Conservation (phyloP, 2,888 invertebrate species). For the Anoncus sp. region DNA sequence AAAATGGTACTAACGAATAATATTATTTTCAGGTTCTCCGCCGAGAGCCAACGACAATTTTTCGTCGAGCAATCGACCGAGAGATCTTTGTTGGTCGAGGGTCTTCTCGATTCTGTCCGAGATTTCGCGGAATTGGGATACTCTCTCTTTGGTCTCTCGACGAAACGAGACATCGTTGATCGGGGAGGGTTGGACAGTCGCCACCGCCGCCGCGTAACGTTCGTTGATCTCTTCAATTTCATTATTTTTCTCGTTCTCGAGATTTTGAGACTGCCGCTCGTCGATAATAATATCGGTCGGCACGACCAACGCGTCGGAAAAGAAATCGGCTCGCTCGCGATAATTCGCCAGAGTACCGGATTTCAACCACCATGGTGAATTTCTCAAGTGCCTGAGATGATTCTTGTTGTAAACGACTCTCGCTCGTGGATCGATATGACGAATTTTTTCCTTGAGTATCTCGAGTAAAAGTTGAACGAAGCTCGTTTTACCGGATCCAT, state of each 20-base stretch:
- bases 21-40: slow-evolving; percentile 48
- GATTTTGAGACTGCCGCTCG: background rate
- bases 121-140: slow-evolving; percentile 36
- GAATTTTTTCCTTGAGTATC: slow-evolving; percentile 75
- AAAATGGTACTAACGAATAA: background rate
- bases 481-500: slow-evolving; percentile 62
- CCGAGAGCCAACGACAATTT: slow-evolving; percentile 83
- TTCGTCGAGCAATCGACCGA: slow-evolving; percentile 84
- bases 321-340: slow-evolving; percentile 38
- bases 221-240: slow-evolving; percentile 7
- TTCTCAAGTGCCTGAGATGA: slow-evolving; percentile 84
- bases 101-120: slow-evolving; percentile 84
- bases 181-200: too few relatives aligned
- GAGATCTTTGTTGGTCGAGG: slow-evolving; percentile 83
- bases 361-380: slow-evolving; percentile 86
- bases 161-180: background rate
- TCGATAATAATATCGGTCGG: background rate
- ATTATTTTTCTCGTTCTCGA: background rate
- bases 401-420: slow-evolving; percentile 86
- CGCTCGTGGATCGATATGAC: slow-evolving; percentile 68
- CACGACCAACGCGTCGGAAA: background rate
- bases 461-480: slow-evolving; percentile 77
- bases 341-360: slow-evolving; percentile 73
- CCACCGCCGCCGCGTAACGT: background rate
- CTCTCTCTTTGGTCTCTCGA: slow-evolving; percentile 37